Base-by-base conservation (phyloP, 2,113 vertebrate species). In the Brienomyrus longianalis region DNA sequence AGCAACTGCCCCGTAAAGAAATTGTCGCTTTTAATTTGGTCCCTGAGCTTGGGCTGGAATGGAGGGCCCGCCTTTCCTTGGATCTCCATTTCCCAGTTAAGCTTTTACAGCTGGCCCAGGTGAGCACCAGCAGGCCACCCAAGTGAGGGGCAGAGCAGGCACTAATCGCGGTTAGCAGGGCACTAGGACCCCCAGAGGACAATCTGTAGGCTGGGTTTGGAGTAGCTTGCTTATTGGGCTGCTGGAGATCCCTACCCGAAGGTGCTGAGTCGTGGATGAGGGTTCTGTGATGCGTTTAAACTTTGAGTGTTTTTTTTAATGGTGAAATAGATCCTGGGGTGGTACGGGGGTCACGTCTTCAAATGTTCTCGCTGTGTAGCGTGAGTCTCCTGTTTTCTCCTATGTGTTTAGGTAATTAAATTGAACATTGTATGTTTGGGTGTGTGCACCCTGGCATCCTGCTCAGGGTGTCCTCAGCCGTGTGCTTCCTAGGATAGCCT, bases 31-130 rank as follows among this genome's bases (percentile, higher is more conserved):
- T 85, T 51, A 86, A 89, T 85, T 89, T 66, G 83, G 56, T 50
- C 50, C 27, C 27, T 74, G 66, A 90, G 87, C 90, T 90, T 88
- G 35, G 74, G 15, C 13, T 35, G 5, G 74, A 80, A 43, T 0
- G 5, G 74, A 43, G 74, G 92, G 92, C 92, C 90, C 87, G 45
- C 39, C 59, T 70, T 83, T 47, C 43, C 93, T 94, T 90, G 91
- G 93, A 94, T 93, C 94, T 94, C 50, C 45, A 90, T 89, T 89
- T 90, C 89, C 39, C 31, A 54, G 83, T 59, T 90, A 90, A 93
- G 88, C 89, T 87, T 90, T 89, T 77, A 11, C 83, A 52, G 90
- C 54, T 50, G 77, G 93, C 90, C 92, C 62, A 31, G n/a, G 62
- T 66, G n/a, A 66, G 9, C n/a, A 11, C n/a, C 62, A 27, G 62